phyloP scores from a whole-genome alignment of 2,888 invertebrate genomes.

The Dione vanillae region DNA sequence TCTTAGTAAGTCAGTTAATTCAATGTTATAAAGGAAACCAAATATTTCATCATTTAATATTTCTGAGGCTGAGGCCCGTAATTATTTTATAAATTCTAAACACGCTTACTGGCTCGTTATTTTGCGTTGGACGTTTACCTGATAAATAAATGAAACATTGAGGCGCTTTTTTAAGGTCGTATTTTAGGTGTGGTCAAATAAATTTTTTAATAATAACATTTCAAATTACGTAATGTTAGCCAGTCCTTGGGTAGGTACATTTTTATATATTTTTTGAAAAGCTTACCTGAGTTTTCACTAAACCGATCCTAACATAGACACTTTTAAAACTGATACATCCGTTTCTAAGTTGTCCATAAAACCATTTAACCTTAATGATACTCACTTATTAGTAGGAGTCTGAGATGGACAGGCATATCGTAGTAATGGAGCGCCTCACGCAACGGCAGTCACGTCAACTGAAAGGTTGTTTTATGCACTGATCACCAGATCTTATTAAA shows the following conservation, averaged over 20 bases:
- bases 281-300: no score
- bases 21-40: constrained; percentile 2
- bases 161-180: constrained; percentile 4
- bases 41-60: constrained; percentile 22
- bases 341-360: no score
- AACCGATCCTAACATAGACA: no score
- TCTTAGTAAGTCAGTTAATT: constrained; percentile 5
- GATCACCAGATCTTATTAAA: no score
- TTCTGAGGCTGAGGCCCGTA: constrained; percentile 3
- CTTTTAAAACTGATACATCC: no score
- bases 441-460: no score
- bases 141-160: constrained; percentile 15
- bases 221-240: background rate
- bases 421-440: no score
- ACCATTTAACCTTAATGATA: no score
- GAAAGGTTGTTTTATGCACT: no score
- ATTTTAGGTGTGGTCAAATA: constrained; percentile 3
- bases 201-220: background rate
- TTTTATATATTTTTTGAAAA: background rate
- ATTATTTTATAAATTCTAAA: constrained; percentile 29
- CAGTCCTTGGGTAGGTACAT: background rate
- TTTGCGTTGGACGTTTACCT: constrained; percentile 22
- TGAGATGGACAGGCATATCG: no score
- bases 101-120: constrained; percentile 26
- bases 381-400: no score